Evolutionary conservation across 1,140 invertebrate genomes (phyloP).

Genomic region (Hycleus cichorii): DNA sequence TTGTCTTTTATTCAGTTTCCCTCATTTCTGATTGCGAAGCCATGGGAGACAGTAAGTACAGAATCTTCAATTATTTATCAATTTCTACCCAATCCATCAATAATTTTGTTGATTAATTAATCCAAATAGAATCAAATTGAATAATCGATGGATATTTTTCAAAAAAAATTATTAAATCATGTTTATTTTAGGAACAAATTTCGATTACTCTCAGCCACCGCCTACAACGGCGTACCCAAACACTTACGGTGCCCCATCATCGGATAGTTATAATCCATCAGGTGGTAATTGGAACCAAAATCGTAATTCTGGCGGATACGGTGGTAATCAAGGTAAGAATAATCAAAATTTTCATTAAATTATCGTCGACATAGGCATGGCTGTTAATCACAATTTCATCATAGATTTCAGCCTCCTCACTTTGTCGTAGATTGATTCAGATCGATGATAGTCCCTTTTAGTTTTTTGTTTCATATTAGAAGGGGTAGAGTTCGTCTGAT

Average conservation of each 20-base stretch:
- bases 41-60: slow-evolving; percentile 7
- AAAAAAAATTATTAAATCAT: not conserved
- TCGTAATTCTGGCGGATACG: slow-evolving; percentile 15
- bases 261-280: slow-evolving; percentile 3
- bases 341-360: not conserved
- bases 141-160: not conserved
- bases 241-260: slow-evolving; percentile 7
- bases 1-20: not conserved
- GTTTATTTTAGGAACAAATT: slow-evolving; percentile 11
- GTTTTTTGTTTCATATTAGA: slow-evolving; percentile 16
- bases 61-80: not conserved
- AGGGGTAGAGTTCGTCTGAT: slow-evolving; percentile 27
- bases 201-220: slow-evolving; percentile 31
- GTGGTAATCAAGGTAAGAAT: slow-evolving; percentile 19
- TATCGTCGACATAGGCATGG: slow-evolving; percentile 28
- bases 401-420: slow-evolving; percentile 21
- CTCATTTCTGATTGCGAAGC: not conserved
- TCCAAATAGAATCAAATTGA: not conserved
- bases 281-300: slow-evolving; percentile 10
- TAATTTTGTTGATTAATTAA: not conserved
- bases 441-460: slow-evolving; percentile 29
- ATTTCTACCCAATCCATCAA: not conserved
- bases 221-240: slow-evolving; percentile 24
- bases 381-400: slow-evolving; percentile 5
- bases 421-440: slow-evolving; percentile 26